phyloP scores from a whole-genome alignment of 2,888 invertebrate genomes.

The Xestia ashworthii region DNA sequence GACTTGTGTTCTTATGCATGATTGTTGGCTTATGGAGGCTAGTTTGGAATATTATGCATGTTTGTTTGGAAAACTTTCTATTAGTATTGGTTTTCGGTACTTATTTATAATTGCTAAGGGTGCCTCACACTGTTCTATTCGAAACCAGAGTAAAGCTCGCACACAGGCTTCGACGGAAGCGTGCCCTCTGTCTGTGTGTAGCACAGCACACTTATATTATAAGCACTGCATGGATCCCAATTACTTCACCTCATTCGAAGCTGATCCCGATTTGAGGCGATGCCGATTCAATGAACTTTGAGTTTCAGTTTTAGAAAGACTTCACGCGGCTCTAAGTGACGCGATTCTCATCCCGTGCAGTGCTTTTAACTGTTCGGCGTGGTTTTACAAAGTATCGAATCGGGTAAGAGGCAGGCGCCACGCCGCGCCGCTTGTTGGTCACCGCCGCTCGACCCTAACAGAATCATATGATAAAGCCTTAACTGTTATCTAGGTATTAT shows the following conservation, averaged over 20 bases:
- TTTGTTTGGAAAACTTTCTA: constrained; percentile 23
- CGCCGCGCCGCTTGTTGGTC: too few relatives aligned
- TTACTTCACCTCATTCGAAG: background rate
- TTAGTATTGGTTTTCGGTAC: background rate
- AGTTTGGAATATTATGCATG: background rate
- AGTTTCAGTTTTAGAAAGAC: background rate
- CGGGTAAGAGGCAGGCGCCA: background rate
- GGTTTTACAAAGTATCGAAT: background rate
- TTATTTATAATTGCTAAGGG: constrained; percentile 18
- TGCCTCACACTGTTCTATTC: background rate
- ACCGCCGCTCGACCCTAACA: background rate
- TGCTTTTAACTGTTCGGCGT: background rate
- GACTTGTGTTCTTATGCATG: background rate
- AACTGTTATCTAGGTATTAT: constrained; percentile 27
- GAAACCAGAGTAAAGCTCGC: background rate
- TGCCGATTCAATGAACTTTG: background rate
- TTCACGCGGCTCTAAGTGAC: background rate
- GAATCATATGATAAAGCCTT: constrained; percentile 8
- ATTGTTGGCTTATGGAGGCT: background rate
- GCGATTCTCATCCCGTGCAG: background rate
- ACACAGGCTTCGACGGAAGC: background rate
- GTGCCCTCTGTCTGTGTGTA: background rate
- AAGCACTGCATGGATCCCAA: background rate
- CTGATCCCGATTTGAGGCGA: background rate
- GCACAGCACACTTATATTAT: background rate